Percentiles rank a stretch among this genome's conserved stretches.
Conservation (phyloP, 2,888 invertebrate species). For the Zaprionus obscuricornis region DNA sequence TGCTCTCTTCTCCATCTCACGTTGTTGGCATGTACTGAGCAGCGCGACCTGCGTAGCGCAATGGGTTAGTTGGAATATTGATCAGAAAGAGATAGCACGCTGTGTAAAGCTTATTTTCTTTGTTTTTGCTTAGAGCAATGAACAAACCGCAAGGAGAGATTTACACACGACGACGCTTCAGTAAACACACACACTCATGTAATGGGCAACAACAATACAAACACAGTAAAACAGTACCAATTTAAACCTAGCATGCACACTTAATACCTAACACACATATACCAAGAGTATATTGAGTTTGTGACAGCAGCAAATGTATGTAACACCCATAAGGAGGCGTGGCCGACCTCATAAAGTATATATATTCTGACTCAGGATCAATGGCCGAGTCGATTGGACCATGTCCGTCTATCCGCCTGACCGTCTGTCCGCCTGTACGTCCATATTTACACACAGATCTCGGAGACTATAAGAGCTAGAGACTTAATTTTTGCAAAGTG, state of each 20-base stretch:
- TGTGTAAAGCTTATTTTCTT: conserved; percentile 48
- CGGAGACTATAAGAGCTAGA: too few species aligned
- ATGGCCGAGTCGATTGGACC: too few species aligned
- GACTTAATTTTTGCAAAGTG: too few species aligned
- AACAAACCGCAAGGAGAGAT: conserved; percentile 56
- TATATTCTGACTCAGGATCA: too few species aligned
- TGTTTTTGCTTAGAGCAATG: conserved; percentile 54
- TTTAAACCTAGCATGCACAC: conserved; percentile 60
- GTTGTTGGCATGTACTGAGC: conserved; percentile 29
- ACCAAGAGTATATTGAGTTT: too few species aligned
- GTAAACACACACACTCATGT: conserved; percentile 29
- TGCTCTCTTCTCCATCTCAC: conserved; percentile 17
- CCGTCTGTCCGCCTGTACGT: too few species aligned
- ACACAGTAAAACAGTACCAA: conserved; percentile 33
- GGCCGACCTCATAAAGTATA: too few species aligned
- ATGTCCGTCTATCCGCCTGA: too few species aligned
- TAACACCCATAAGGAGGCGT: too few species aligned
- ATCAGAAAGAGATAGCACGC: background rate
- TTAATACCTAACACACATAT: conserved; percentile 17
- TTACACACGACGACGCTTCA: conserved; percentile 56
- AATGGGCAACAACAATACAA: conserved; percentile 32
- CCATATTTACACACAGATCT: too few species aligned
- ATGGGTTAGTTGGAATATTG: too few species aligned
- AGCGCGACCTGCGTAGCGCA: conserved; percentile 31
- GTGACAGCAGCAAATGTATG: too few species aligned